Base-by-base conservation (phyloP, 2,888 invertebrate species). In the Germaria angustata region DNA sequence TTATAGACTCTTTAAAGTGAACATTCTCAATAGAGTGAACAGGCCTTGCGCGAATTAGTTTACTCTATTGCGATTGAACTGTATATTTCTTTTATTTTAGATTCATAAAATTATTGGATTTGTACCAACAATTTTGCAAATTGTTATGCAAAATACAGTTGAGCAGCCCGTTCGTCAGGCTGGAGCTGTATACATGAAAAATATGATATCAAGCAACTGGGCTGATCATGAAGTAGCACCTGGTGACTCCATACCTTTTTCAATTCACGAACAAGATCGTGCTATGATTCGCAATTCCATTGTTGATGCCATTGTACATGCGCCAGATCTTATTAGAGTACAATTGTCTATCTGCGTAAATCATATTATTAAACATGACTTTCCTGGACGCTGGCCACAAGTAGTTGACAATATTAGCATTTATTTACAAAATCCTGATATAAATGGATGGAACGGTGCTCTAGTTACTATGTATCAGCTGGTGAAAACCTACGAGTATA, bases 101-200 rank as follows among this genome's bases (percentile, higher is more conserved):
- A 95, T 97, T 86, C 95, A 97, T 91, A 97, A 97, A 93, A 98
- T 99, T 84, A 98, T 98, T 90, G 98, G 98, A 24, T 99, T 99
- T 92, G 96, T 97, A 66, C 99, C 99, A 65, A 94, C 96, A 59
- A 92, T 99, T 79, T 93, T 99, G 66, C 97, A 98, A 94, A 96
- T 99, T 82, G 95, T 99, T 73, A 97, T 98, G 97, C 94, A 95
- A 91, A 94, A 94, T 87, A 97, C 97, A 86, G 93, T 98, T 57
- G 96, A 98, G 84, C 95, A 97, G 93, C 96, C 98, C 84, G 95
- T 98, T 0, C 93, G 99, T 84, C 99, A 99, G 93, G 99, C 99
- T 84, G 98, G 97, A 87, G 99, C 96, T 44, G 97, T 99, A 86
- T 99, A 98, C 92, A 92, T 99, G 85, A 99, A 99, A 92, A 99